Evolutionary conservation across 2,797 vertebrate species (phyloP), one percentile per base, ranked within the genome.

Genomic region (Ctenochaetus hawaiiensis): DNA sequence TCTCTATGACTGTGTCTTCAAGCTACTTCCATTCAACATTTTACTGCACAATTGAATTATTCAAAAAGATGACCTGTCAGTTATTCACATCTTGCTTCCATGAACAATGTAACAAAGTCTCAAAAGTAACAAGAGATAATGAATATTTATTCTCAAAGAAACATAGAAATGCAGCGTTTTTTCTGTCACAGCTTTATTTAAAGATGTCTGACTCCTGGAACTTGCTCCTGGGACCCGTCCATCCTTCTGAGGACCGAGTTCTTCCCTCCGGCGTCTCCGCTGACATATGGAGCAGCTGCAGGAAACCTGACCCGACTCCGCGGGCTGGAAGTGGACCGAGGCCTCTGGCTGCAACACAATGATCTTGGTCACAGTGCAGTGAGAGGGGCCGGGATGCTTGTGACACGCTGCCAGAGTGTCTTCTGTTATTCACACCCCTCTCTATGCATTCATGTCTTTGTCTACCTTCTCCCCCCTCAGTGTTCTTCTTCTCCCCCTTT

Each of bases 311-410:
- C 80, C 57, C 2, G 3, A 26, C 60, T 77, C 88, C 84, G 73
- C 34, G 3, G 41, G 57, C 77, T 86, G 75, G 75, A 77, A 65
- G 34, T 62, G 60, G 51, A 37, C 72, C 6, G 23, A 80, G 69
- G 80, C 77, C 83, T 79, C 72, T 44, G 75, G 88, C 77, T 66
- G 77, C 68, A 43, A 53, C 69, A 23, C 73, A 78, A 20, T 34
- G 22, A 52, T 68, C 81, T 68, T 41, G n/a, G 48, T 61, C 59
- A 20, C 64, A 47, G 70, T 20, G 4, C 72, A 72, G 39, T 44
- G 65, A 51, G 49, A 51, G 49, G 1, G 12, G 20, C 80, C 1
- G 51, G 48, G 73, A 64, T 39, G 78, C 73, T 45, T 70, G 30
- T 77, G 63, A 63, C 43, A 58, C 60, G 0, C 62, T 72, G 54